phyloP scores from a whole-genome alignment of 1,140 invertebrate species.

The Eumaeus atala region DNA sequence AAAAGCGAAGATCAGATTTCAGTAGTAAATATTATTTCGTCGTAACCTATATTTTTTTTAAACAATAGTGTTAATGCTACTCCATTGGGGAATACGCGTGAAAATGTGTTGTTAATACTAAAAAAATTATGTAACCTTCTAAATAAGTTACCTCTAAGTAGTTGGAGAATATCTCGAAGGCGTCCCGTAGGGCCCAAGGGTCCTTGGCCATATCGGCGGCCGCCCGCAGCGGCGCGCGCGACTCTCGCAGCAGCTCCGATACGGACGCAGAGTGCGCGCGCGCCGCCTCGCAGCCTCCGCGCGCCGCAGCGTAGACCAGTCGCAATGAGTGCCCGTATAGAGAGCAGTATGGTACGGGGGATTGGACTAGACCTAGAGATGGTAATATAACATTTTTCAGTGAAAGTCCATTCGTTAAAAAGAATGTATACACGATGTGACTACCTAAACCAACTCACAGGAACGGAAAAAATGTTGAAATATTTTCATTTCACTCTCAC shows the following conservation, averaged over 20 bases:
- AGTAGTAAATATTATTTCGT: too few relatives aligned
- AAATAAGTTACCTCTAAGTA: slow-evolving; percentile 51
- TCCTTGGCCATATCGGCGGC: slow-evolving; percentile 1
- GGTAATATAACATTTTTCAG: not conserved
- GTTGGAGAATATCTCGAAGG: slow-evolving; percentile 42
- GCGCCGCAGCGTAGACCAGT: slow-evolving; percentile 36
- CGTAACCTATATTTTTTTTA: too few relatives aligned
- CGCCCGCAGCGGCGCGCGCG: slow-evolving; percentile 11
- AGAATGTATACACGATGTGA: too few relatives aligned
- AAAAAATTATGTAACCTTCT: too few relatives aligned
- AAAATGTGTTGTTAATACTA: too few relatives aligned
- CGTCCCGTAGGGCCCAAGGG: slow-evolving; percentile 32
- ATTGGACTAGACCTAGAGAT: slow-evolving; percentile 46
- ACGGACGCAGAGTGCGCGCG: slow-evolving; percentile 21
- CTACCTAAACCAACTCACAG: too few relatives aligned
- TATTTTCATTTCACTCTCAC: too few relatives aligned
- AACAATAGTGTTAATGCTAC: too few relatives aligned
- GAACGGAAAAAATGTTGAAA: too few relatives aligned
- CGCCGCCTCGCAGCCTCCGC: slow-evolving; percentile 14
- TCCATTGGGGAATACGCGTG: too few relatives aligned
- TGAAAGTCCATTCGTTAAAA: too few relatives aligned
- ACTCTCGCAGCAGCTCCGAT: slow-evolving; percentile 17
- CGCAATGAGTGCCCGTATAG: slow-evolving; percentile 39
- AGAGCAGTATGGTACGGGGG: slow-evolving; percentile 51
- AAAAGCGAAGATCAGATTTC: too few relatives aligned